A percentile compares a stretch with the other conserved stretches of the same genome.
Conservation (phyloP, 53 echinoderm and acorn worm genomes). For the Holothuria leucospilota region DNA sequence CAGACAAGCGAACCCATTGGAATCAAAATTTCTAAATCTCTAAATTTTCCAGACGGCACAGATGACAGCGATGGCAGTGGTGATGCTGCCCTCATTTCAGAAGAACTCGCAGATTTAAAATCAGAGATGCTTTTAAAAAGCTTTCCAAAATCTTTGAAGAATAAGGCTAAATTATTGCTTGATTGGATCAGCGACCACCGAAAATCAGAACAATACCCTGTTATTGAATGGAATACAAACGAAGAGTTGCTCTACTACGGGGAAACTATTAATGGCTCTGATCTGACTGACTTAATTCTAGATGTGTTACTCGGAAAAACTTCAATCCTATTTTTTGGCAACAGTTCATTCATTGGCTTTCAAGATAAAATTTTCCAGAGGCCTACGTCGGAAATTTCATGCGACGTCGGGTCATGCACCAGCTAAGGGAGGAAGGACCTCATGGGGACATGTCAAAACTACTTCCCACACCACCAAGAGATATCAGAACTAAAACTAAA, state of each 20-base stretch:
- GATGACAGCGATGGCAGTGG: no score
- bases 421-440: conserved; percentile 37
- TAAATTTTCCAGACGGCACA: neutral
- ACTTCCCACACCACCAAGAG: neutral
- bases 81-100: no score
- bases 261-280: conserved; percentile 44
- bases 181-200: neutral
- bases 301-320: conserved; percentile 50
- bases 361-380: conserved; percentile 53
- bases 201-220: neutral
- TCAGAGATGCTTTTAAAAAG: neutral
- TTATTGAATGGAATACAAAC: conserved; percentile 42
- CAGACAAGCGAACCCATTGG: no score
- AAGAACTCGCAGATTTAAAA: neutral
- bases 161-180: neutral
- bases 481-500: no score
- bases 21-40: neutral
- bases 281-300: conserved; percentile 56
- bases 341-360: conserved; percentile 47
- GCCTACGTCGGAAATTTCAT: conserved; percentile 50
- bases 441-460: neutral
- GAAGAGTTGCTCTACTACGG: conserved; percentile 48
- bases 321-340: conserved; percentile 58
- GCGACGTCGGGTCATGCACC: conserved; percentile 34
- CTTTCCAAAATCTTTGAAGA: conserved; percentile 14